These are phyloP conservation scores for Kuschelorhynchus macadamiae DNA, from an alignment of 2,888 invertebrate genomes.

Conservation along the genomic window DNA sequence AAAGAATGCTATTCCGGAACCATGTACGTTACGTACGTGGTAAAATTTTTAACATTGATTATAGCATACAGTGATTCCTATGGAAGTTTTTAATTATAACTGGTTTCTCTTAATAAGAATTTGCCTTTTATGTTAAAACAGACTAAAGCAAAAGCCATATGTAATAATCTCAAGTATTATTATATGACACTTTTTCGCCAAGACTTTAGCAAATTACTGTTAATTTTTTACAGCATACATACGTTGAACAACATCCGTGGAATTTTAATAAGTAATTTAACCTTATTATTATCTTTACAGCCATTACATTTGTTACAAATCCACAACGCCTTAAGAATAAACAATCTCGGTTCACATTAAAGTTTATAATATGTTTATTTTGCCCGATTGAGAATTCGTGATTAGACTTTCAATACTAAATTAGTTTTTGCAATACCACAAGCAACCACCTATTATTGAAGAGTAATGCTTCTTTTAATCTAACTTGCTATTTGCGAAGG, in stretches of 20 bases:
- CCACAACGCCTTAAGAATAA: constrained; percentile 29
- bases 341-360: constrained; percentile 27
- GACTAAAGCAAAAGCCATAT: too few species aligned
- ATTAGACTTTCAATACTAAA: constrained; percentile 27
- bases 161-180: too few species aligned
- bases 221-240: not conserved
- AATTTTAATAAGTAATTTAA: constrained; percentile 34
- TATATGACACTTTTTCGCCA: too few species aligned
- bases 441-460: not conserved
- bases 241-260: constrained; percentile 6
- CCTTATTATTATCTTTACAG: constrained; percentile 32
- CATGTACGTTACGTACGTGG: too few species aligned
- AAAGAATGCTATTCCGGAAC: too few species aligned
- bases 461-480: not conserved
- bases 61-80: too few species aligned
- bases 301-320: constrained; percentile 26
- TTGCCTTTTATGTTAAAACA: too few species aligned
- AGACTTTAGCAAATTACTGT: too few species aligned
- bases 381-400: constrained; percentile 21
- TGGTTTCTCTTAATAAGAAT: too few species aligned
- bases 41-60: too few species aligned
- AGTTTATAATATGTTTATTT: constrained; percentile 26
- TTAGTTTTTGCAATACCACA: constrained; percentile 29
- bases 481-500: too few species aligned
- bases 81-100: too few species aligned